Percentiles rank a stretch among this genome's conserved stretches.
Conservation (phyloP, 2,113 vertebrate species). For the Aldabrachelys gigantea region DNA sequence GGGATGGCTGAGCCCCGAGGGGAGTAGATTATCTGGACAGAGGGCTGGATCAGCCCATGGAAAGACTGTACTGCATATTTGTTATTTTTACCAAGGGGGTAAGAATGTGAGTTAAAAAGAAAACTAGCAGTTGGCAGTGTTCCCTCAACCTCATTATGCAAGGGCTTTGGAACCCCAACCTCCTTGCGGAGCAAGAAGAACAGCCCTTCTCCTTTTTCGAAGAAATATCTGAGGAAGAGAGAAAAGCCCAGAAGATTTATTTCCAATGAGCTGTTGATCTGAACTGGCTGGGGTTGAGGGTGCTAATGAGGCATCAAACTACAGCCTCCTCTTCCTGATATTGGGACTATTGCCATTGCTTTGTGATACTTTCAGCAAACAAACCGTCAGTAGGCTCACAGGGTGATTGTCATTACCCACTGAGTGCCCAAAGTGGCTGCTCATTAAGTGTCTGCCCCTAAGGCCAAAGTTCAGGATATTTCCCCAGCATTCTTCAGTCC, state of each 20-base stretch:
- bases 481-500: background rate
- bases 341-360: background rate
- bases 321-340: background rate
- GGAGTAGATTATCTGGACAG: background rate
- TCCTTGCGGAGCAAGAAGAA: slow-evolving; percentile 47
- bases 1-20: background rate
- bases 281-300: background rate
- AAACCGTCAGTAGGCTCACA: background rate
- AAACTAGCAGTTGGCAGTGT: slow-evolving; percentile 35
- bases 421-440: background rate
- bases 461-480: background rate
- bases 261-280: background rate
- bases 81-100: background rate
- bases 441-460: background rate
- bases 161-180: slow-evolving; percentile 31
- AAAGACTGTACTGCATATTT: background rate
- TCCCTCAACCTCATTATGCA: slow-evolving; percentile 55
- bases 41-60: background rate
- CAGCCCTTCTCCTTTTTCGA: slow-evolving; percentile 55
- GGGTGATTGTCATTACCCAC: background rate
- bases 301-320: background rate
- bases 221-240: slow-evolving; percentile 57
- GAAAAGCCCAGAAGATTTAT: background rate
- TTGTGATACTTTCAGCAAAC: background rate
- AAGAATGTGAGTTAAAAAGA: slow-evolving; percentile 20